These are phyloP conservation scores for Ctena decussata DNA, from an alignment of 2,888 invertebrate species.

Conservation along the genomic window DNA sequence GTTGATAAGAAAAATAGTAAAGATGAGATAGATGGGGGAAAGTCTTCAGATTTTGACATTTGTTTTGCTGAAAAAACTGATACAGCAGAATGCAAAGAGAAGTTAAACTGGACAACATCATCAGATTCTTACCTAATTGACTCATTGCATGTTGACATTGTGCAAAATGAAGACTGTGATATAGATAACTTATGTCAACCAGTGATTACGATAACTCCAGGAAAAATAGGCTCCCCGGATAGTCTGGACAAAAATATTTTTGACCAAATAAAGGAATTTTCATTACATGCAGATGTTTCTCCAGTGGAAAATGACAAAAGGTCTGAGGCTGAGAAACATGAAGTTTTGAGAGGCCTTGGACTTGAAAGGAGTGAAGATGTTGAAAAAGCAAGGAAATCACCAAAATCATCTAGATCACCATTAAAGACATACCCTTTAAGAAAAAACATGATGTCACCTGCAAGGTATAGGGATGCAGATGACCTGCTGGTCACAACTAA, in stretches of 20 bases:
- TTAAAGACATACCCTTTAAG: constrained; percentile 67
- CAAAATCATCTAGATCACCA: constrained; percentile 48
- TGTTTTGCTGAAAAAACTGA: not conserved
- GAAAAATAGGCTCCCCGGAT: not conserved
- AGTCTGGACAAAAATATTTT: not conserved
- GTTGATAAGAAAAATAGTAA: not conserved
- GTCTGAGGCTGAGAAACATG: constrained; percentile 26
- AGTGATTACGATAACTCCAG: not conserved
- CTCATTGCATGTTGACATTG: not conserved
- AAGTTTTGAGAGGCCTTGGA: constrained; percentile 46
- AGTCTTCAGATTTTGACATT: not conserved
- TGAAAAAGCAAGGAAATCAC: constrained; percentile 53
- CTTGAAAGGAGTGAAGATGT: constrained; percentile 56
- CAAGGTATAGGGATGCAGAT: constrained; percentile 22
- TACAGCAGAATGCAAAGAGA: not conserved
- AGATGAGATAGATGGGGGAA: not conserved
- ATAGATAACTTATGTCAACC: not conserved
- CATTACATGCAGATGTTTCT: not conserved
- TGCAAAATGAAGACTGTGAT: not conserved
- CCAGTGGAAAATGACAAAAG: not conserved
- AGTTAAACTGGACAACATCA: not conserved
- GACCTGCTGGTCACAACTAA: not conserved
- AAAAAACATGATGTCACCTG: constrained; percentile 33
- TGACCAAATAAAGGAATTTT: not conserved
- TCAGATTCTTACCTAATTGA: not conserved